A percentile compares a stretch with the other conserved stretches of the same genome.
phyloP scores from a whole-genome alignment of 2,113 vertebrate species.

The mouse (Mus musculus) region GRCm39 chr7:120486001-120486500 shows the following conservation, averaged over 20 bases:
- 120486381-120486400: neutral
- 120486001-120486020: conserved; percentile 86
- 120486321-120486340: neutral
- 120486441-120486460: neutral
- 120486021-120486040: accelerated
- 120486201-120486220: neutral
- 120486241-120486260: neutral
- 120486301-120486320: neutral
- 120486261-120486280: neutral
- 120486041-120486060: neutral
- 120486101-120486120: neutral
- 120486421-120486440: neutral
- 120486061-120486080: neutral
- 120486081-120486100: neutral
- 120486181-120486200: neutral
- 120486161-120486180: neutral
- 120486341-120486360: neutral
- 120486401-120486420: neutral
- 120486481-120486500: neutral
- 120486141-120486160: neutral
- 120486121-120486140: neutral
- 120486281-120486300: conserved; percentile 10
- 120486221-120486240: no score
- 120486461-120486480: neutral
- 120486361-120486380: neutral